A percentile compares a stretch with the other conserved stretches of the same genome.
phyloP scores from a whole-genome alignment of 2,113 vertebrate species.

The Tiliqua scincoides region DNA sequence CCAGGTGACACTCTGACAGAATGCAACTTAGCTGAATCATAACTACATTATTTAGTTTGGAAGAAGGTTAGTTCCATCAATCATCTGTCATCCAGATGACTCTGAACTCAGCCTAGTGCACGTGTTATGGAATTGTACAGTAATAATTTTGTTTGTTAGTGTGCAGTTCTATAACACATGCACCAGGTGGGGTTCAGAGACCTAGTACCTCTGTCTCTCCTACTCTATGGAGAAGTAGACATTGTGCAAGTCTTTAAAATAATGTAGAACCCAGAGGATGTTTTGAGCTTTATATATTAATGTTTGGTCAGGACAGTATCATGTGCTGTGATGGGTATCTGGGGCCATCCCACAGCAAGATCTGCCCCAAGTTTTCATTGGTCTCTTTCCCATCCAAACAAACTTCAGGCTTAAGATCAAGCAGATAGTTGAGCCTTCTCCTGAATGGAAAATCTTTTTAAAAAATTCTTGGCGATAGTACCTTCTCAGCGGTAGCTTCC shows the following conservation, averaged over 20 bases:
- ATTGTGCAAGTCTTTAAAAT: not conserved
- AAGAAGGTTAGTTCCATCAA: too few species aligned
- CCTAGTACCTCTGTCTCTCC: not conserved
- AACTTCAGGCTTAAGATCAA: not conserved
- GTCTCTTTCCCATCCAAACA: not conserved
- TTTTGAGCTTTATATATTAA: not conserved
- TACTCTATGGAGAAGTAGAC: not conserved
- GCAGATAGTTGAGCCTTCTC: not conserved
- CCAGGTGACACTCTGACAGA: too few species aligned
- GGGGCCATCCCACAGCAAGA: too few species aligned
- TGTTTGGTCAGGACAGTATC: too few species aligned
- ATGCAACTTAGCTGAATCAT: too few species aligned
- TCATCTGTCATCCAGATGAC: too few species aligned
- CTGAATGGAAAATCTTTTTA: not conserved
- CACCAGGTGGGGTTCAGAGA: not conserved
- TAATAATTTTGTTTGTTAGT: not conserved
- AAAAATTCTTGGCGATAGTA: not conserved
- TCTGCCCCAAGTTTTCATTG: too few species aligned
- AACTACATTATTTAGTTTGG: too few species aligned
- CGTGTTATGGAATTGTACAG: too few species aligned
- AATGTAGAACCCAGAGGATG: not conserved
- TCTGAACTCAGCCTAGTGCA: too few species aligned
- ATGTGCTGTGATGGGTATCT: too few species aligned
- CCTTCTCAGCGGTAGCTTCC: not conserved
- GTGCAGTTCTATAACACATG: not conserved